phyloP scores from a whole-genome alignment of 1,140 invertebrate species.

The Drosophila triauraria region DNA sequence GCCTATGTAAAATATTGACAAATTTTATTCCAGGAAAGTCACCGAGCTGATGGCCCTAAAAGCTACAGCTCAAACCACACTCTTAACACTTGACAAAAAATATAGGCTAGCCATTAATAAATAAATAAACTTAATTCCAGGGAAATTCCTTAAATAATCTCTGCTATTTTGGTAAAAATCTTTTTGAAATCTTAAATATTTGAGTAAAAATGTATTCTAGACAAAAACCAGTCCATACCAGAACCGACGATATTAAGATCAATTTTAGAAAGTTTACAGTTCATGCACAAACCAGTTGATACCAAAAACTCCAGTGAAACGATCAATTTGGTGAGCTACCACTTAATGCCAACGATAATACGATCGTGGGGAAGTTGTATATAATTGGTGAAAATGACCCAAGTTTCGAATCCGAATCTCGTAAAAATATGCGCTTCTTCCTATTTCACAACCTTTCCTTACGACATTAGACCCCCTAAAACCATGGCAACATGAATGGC shows the following conservation, averaged over 20 bases:
- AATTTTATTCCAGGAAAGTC: too few species aligned
- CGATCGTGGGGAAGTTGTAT: neutral
- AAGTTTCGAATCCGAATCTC: neutral
- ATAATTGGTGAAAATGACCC: too few species aligned
- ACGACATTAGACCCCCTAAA: neutral
- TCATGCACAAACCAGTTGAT: neutral
- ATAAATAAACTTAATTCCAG: too few species aligned
- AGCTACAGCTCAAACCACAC: too few species aligned
- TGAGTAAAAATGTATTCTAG: neutral
- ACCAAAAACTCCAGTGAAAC: neutral
- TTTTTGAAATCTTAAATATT: neutral
- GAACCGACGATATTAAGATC: neutral
- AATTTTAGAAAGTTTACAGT: neutral
- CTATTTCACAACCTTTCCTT: conserved; percentile 1
- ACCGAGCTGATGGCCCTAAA: too few species aligned
- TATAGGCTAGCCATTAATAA: too few species aligned
- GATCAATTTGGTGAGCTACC: neutral
- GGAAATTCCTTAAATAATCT: too few species aligned
- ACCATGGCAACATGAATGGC: conserved; percentile 10
- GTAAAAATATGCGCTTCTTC: neutral
- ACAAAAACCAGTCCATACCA: neutral
- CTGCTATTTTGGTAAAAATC: neutral
- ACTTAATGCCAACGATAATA: neutral
- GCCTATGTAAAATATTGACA: neutral
- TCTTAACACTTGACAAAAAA: too few species aligned